Conservation (phyloP, 2,888 invertebrate genomes). For the Chaitophorus viminalis region DNA sequence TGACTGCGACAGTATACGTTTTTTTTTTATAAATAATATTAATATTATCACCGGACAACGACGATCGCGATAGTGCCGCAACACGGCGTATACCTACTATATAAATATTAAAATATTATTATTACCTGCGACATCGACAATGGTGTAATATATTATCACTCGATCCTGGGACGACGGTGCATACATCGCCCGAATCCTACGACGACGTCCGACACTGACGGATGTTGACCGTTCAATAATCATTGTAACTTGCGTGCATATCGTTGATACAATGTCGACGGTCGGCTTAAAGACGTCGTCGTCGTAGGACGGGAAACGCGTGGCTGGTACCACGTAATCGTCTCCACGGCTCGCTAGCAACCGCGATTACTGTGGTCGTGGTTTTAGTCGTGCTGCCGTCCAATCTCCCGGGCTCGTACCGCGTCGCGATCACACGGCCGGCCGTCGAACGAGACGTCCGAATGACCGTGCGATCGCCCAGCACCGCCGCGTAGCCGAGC, state of each 20-base stretch:
- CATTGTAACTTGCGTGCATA: too few relatives aligned
- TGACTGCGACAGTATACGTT: too few relatives aligned
- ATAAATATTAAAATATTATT: too few relatives aligned
- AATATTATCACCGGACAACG: too few relatives aligned
- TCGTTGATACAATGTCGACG: too few relatives aligned
- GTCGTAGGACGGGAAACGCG: neutral
- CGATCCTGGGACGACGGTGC: too few relatives aligned
- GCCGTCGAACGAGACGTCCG: neutral
- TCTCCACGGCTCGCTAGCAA: neutral
- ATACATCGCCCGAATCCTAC: too few relatives aligned
- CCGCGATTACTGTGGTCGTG: neutral
- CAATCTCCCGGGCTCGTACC: neutral
- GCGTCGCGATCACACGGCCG: neutral
- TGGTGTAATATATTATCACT: too few relatives aligned
- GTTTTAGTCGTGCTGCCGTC: too few relatives aligned
- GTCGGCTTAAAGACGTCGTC: too few relatives aligned
- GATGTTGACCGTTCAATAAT: neutral
- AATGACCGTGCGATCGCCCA: constrained; percentile 22
- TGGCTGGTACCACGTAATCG: neutral
- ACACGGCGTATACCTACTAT: too few relatives aligned
- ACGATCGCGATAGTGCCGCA: neutral
- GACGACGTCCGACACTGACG: neutral
- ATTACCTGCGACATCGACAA: neutral
- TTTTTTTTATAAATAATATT: too few relatives aligned
- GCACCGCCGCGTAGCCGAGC: constrained; percentile 27